Conservation (phyloP, 2,888 invertebrate genomes). For the Taphrorychus bicolor region DNA sequence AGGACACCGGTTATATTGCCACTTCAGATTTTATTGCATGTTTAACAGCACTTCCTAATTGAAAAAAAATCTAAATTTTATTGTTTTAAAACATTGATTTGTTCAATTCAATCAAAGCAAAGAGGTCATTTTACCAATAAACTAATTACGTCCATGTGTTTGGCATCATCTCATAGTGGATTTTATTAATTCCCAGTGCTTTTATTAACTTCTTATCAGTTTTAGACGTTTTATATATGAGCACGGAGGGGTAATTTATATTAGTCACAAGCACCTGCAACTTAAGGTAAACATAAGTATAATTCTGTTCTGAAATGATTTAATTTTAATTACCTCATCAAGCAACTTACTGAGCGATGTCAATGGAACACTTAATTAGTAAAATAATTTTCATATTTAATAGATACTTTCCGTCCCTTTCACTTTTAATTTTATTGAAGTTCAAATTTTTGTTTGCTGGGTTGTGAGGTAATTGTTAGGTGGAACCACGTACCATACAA, state of each 20-base stretch:
- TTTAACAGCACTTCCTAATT: too few relatives aligned
- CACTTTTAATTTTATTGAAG: slow-evolving; percentile 19
- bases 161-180: neutral
- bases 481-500: slow-evolving; percentile 23
- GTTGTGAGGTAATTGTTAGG: slow-evolving; percentile 16
- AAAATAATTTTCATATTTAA: neutral
- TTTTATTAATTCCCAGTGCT: too few relatives aligned
- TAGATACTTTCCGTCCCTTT: slow-evolving; percentile 10
- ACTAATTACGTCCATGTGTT: neutral
- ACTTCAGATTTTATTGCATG: too few relatives aligned
- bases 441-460: slow-evolving; percentile 10
- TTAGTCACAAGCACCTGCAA: neutral
- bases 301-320: neutral
- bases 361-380: neutral
- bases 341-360: neutral
- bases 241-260: neutral
- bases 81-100: too few relatives aligned
- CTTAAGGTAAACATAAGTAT: too few relatives aligned
- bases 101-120: neutral
- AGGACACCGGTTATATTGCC: too few relatives aligned
- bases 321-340: neutral
- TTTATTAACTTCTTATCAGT: too few relatives aligned
- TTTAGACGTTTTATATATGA: too few relatives aligned
- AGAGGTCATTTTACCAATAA: neutral
- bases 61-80: too few relatives aligned